Evolutionary conservation across 2,888 invertebrate species (phyloP).

Genomic region (Dastarcus helophoroides): DNA sequence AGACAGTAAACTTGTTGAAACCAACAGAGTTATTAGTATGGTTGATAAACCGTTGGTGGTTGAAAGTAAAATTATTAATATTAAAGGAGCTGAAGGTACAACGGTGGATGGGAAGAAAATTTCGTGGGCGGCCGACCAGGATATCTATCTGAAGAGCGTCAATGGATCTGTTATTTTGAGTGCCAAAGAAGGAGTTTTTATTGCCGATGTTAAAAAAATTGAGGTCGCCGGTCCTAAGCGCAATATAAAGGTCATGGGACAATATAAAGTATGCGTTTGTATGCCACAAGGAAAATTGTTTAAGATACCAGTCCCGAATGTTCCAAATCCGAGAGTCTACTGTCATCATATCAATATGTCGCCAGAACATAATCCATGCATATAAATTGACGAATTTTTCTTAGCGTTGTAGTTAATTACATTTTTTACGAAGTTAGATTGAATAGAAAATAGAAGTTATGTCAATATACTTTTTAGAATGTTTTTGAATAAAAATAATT

Average conservation of each 20-base stretch:
- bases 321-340: constrained; percentile 39
- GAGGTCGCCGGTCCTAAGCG: constrained; percentile 49
- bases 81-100: constrained; percentile 73
- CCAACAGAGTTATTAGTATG: constrained; percentile 63
- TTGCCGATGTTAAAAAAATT: constrained; percentile 60
- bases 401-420: too few relatives aligned
- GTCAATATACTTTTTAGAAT: too few relatives aligned
- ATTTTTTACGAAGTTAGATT: too few relatives aligned
- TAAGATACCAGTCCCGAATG: constrained; percentile 57
- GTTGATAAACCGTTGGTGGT: constrained; percentile 54
- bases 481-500: too few relatives aligned
- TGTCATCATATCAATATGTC: constrained; percentile 53
- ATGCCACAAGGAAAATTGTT: constrained; percentile 82
- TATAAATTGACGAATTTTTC: too few relatives aligned
- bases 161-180: constrained; percentile 64
- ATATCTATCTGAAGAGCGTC: constrained; percentile 61
- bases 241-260: constrained; percentile 37
- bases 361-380: constrained; percentile 53
- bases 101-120: constrained; percentile 60
- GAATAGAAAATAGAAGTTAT: too few relatives aligned
- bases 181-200: constrained; percentile 56
- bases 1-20: constrained; percentile 54
- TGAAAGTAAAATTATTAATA: constrained; percentile 56
- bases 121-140: constrained; percentile 66
- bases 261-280: constrained; percentile 82